A percentile compares a stretch with the other conserved stretches of the same genome.
These are phyloP conservation scores for Stegodyphus mimosarum DNA, from an alignment of 1,140 invertebrate genomes.

Conservation along the genomic window DNA sequence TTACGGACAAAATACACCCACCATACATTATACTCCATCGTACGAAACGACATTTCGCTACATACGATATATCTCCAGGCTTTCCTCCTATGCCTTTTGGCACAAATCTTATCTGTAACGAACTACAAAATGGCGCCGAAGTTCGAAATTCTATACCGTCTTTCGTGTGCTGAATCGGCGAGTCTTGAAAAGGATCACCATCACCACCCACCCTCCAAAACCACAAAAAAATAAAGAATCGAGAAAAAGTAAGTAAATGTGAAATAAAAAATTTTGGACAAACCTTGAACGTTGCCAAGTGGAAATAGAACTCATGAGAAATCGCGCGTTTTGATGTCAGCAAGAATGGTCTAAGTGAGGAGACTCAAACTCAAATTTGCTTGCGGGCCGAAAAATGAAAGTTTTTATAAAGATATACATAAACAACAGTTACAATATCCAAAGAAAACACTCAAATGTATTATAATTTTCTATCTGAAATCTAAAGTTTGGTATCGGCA, in stretches of 20 bases:
- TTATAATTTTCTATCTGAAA: too few relatives aligned
- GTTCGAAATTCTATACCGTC: constrained; percentile 27
- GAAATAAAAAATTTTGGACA: constrained; percentile 18
- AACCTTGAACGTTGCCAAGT: background rate
- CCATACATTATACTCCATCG: constrained; percentile 49
- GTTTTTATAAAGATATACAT: too few relatives aligned
- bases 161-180: constrained; percentile 32
- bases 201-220: background rate
- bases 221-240: background rate
- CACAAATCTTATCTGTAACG: constrained; percentile 17
- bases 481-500: too few relatives aligned
- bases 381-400: too few relatives aligned
- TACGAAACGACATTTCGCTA: constrained; percentile 23
- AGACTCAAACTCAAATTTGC: too few relatives aligned
- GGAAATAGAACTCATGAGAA: constrained; percentile 12
- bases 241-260: background rate
- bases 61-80: constrained; percentile 11
- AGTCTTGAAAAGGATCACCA: background rate
- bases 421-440: too few relatives aligned
- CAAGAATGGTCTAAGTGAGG: background rate
- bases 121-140: constrained; percentile 10
- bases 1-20: constrained; percentile 36
- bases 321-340: background rate
- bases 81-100: constrained; percentile 6
- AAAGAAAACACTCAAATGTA: too few relatives aligned